Evolutionary conservation across 2,113 vertebrate species (phyloP).

Genomic region (Festucalex cinctus): DNA sequence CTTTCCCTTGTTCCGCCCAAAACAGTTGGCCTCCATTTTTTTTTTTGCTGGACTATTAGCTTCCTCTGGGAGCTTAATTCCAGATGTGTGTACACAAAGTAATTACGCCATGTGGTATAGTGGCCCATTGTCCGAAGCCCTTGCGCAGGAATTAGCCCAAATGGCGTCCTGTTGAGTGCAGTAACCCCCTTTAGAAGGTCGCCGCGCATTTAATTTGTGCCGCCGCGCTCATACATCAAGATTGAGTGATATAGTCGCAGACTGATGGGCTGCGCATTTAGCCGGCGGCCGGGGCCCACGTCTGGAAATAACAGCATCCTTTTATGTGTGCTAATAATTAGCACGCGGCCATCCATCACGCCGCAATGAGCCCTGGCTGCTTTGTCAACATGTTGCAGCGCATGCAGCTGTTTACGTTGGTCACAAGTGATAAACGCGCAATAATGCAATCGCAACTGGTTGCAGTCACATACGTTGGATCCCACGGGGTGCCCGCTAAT

Average conservation of each 20-base stretch:
- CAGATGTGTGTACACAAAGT: constrained; percentile 78
- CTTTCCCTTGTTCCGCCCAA: constrained; percentile 38
- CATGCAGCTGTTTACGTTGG: constrained; percentile 70
- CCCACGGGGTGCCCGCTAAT: no score
- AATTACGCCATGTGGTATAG: constrained; percentile 73
- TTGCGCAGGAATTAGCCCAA: constrained; percentile 69
- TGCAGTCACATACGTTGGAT: background rate
- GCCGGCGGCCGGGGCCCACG: constrained; percentile 57
- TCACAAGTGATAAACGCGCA: constrained; percentile 54
- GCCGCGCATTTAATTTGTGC: constrained; percentile 73
- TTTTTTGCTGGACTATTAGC: constrained; percentile 55
- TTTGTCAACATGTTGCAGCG: constrained; percentile 69
- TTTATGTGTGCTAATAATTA: constrained; percentile 79
- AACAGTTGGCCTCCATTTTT: constrained; percentile 38
- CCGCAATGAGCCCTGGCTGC: constrained; percentile 62
- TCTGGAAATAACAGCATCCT: constrained; percentile 76
- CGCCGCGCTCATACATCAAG: constrained; percentile 77
- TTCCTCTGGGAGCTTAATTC: constrained; percentile 67
- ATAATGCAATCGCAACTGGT: constrained; percentile 33
- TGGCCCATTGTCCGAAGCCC: constrained; percentile 74
- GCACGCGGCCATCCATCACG: constrained; percentile 73
- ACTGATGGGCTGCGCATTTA: constrained; percentile 72
- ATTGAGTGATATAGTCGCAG: constrained; percentile 74
- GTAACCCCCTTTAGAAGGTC: constrained; percentile 68
- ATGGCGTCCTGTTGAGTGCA: constrained; percentile 70